A percentile compares a stretch with the other conserved stretches of the same genome.
These are phyloP conservation scores for Dromiciops gliroides DNA, from an alignment of 2,113 vertebrate species.

Conservation along the genomic window DNA sequence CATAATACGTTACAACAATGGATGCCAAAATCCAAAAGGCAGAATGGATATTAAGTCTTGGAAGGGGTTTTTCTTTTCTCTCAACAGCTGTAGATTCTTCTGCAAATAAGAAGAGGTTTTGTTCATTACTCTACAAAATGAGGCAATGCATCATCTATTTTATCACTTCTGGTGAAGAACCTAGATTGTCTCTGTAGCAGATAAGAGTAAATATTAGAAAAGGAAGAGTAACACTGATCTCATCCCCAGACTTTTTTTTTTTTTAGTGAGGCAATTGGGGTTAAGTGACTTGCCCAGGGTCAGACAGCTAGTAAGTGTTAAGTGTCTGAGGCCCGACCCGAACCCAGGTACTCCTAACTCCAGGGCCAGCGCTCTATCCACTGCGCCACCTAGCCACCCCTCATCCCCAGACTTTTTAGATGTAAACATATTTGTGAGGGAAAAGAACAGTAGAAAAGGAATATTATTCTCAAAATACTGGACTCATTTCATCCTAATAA, in stretches of 20 bases:
- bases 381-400: no score
- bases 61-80: constrained; percentile 85
- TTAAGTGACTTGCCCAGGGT: no score
- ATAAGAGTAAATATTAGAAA: neutral
- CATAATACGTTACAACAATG: constrained; percentile 91
- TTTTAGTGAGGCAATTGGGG: no score
- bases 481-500: neutral
- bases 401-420: neutral
- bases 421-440: neutral
- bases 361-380: no score
- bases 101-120: constrained; percentile 78
- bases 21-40: constrained; percentile 95
- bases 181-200: neutral
- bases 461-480: neutral
- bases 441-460: neutral
- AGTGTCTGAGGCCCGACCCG: no score
- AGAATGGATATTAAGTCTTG: constrained; percentile 93
- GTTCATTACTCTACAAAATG: neutral
- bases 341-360: no score
- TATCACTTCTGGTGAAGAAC: neutral
- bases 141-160: neutral
- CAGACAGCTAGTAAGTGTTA: no score
- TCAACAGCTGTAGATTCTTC: constrained; percentile 86
- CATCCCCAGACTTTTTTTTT: neutral
- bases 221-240: neutral